phyloP scores from a whole-genome alignment of 2,113 vertebrate genomes.

The Lagopus leucura region DNA sequence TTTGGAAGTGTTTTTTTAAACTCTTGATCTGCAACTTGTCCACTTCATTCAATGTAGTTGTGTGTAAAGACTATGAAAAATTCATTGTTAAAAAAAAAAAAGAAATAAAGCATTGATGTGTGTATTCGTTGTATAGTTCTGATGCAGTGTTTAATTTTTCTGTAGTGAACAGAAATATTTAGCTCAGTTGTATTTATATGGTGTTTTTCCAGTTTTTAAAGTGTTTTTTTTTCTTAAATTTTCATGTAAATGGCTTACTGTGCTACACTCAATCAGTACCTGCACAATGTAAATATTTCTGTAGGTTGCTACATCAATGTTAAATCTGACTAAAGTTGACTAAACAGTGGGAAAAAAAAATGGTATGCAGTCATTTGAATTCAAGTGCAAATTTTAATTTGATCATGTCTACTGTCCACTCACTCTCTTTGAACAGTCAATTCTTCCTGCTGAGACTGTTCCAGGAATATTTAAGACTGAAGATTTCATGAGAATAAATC shows the following conservation, averaged over 20 bases:
- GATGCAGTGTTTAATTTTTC: neutral
- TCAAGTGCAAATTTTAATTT: slow-evolving; percentile 1
- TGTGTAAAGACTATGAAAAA: neutral
- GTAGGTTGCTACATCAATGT: neutral
- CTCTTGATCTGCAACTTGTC: neutral
- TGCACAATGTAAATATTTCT: neutral
- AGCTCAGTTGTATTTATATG: neutral
- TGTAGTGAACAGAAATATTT: neutral
- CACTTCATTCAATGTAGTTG: neutral
- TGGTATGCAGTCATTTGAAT: neutral
- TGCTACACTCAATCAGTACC: neutral
- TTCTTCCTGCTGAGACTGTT: neutral
- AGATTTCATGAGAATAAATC: neutral
- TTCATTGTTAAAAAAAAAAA: neutral
- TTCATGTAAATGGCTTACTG: neutral
- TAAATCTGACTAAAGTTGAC: neutral
- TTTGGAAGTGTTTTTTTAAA: neutral
- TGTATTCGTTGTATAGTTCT: neutral
- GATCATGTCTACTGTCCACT: neutral
- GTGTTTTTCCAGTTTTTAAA: neutral
- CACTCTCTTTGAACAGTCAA: neutral
- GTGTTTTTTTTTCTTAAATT: neutral
- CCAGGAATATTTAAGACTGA: neutral
- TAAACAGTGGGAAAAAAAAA: neutral
- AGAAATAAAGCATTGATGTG: neutral